Percentiles rank a stretch among this genome's conserved stretches.
These are phyloP conservation scores for Masticophis lateralis DNA, from an alignment of 2,797 vertebrate genomes.

Conservation along the genomic window DNA sequence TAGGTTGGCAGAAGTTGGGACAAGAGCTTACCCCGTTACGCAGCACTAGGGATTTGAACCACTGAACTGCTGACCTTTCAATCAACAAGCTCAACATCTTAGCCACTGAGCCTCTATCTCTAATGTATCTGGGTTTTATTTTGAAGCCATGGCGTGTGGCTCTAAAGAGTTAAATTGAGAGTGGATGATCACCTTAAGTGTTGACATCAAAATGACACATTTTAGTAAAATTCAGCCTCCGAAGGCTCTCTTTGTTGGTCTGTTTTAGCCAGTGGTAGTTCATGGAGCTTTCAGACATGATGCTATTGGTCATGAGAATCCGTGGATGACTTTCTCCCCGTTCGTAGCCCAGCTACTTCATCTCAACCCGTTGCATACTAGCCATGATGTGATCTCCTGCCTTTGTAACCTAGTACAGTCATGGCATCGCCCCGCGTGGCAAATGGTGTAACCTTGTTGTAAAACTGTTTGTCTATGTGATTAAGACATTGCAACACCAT, in stretches of 20 bases:
- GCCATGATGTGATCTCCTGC: slow-evolving; percentile 67
- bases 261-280: slow-evolving; percentile 62
- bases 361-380: slow-evolving; percentile 64
- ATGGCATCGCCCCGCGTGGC: slow-evolving; percentile 80
- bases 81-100: too few relatives aligned
- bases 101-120: neutral
- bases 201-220: slow-evolving; percentile 34
- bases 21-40: too few relatives aligned
- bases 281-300: slow-evolving; percentile 63
- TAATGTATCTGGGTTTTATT: neutral
- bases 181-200: slow-evolving; percentile 23
- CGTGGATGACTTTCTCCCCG: slow-evolving; percentile 57
- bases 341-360: slow-evolving; percentile 59
- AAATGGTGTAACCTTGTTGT: slow-evolving; percentile 80
- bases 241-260: slow-evolving; percentile 43
- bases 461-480: slow-evolving; percentile 83
- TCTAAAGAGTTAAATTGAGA: neutral
- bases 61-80: too few relatives aligned
- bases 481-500: slow-evolving; percentile 81
- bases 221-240: slow-evolving; percentile 41
- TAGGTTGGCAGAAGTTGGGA: too few relatives aligned
- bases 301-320: slow-evolving; percentile 62
- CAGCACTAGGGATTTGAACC: too few relatives aligned
- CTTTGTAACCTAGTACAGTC: slow-evolving; percentile 76
- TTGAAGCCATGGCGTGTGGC: neutral